Conservation (phyloP, 2,113 vertebrate genomes). For the Cricetomys ansorgei region DNA sequence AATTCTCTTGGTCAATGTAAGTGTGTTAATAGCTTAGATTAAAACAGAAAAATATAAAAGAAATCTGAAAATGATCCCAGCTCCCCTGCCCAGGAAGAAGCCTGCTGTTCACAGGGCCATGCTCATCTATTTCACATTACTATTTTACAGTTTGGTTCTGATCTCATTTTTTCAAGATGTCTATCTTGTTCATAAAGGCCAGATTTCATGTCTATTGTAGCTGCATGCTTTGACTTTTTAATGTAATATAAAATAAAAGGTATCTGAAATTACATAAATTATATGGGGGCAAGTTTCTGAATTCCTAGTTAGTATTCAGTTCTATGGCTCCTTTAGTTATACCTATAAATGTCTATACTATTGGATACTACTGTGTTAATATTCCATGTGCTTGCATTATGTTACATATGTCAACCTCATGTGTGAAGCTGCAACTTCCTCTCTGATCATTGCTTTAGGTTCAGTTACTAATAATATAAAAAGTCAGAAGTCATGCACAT, state of each 20-base stretch:
- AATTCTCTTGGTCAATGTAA: neutral
- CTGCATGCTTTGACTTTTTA: neutral
- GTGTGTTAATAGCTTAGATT: neutral
- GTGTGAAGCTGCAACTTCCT: neutral
- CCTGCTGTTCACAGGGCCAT: fast-evolving
- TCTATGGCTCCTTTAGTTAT: neutral
- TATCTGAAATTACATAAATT: neutral
- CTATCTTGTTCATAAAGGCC: neutral
- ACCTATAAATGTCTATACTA: neutral
- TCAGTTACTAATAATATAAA: neutral
- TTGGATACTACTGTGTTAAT: too few relatives aligned
- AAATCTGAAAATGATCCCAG: neutral
- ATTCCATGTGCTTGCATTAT: neutral
- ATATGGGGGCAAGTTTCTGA: neutral
- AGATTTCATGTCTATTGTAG: neutral
- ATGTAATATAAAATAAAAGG: neutral
- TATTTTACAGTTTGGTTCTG: neutral
- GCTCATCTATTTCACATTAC: neutral
- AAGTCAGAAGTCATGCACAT: neutral
- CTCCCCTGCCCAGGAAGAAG: neutral
- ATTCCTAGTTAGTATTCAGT: neutral
- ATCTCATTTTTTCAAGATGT: neutral
- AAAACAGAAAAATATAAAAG: neutral
- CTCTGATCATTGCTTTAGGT: neutral
- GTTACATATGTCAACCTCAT: neutral